Base-by-base conservation (phyloP, 2,797 vertebrate species). In the Gymnothorax javanicus region DNA sequence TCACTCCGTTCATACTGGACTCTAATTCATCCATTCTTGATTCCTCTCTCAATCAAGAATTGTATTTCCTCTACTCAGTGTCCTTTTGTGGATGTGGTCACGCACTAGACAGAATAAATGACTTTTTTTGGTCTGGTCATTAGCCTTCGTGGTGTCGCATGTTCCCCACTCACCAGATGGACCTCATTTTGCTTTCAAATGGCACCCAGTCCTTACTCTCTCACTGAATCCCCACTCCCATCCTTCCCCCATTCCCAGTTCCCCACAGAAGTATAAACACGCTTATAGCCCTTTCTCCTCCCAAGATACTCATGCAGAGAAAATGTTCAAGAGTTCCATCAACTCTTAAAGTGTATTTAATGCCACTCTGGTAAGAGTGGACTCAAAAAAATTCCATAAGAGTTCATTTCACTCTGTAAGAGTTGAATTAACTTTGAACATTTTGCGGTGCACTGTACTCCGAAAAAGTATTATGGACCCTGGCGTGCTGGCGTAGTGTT, bases 101-200 rank as follows among this genome's bases (percentile, higher is more conserved):
- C 75, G 64, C 82, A 84, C 15, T 60, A 43, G 60, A 84, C 85
- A 90, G 90, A 94, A 87, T 87, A 85, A 94, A 93, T 94, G 93
- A 93, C 94, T 91, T 94, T 93, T 95, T 91, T 89, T 89, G 91
- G 90, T 89, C 91, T 82, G 88, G 90, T 90, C 90, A 89, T 93
- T 89, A 91, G 90, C 91, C 93, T 95, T 95, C 95, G 95, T 94
- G 92, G 95, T 95, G 95, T 96, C 96, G 95, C 95, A 94, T 95
- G 94, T 95, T 93, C 85, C 81, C 90, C 92, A 50, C 90, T 91
- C 90, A 83, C 87, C 56, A 71, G 84, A 75, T 89, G 90, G 87
- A 87, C 86, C 83, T 73, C 87, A 87, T 71, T 67, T 86, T 60
- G 86, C 86, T 89, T 89, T 86, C 90, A 94, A 94, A 95, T 94